These are phyloP conservation scores for Leucania comma DNA, from an alignment of 2,888 invertebrate species.

Conservation along the genomic window DNA sequence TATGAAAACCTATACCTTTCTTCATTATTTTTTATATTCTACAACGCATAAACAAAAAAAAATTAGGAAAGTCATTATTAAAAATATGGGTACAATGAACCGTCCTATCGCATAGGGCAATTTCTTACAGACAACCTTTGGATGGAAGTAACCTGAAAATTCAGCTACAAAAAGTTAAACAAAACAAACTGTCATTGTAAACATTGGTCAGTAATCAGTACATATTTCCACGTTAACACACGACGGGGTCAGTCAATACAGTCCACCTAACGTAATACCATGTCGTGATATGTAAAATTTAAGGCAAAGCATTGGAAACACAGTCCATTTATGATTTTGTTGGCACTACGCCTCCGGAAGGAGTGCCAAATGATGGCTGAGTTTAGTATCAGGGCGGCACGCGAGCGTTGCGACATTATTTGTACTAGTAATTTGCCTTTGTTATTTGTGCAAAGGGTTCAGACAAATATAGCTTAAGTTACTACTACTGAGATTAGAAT, in stretches of 20 bases:
- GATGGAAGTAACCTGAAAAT: not conserved
- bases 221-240: constrained; percentile 6
- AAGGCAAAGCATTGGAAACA: constrained; percentile 64
- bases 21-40: too few species aligned
- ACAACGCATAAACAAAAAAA: too few species aligned
- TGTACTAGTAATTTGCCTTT: constrained; percentile 47
- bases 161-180: not conserved
- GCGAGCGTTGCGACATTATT: constrained; percentile 62
- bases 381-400: constrained; percentile 62
- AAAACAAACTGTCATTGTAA: not conserved
- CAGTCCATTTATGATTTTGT: constrained; percentile 64
- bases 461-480: constrained; percentile 31
- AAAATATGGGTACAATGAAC: too few species aligned
- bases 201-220: not conserved
- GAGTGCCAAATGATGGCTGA: constrained; percentile 75
- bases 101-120: too few species aligned
- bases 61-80: too few species aligned
- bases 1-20: not conserved
- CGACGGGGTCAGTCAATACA: constrained; percentile 14
- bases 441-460: constrained; percentile 51
- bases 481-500: constrained; percentile 51
- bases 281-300: constrained; percentile 67
- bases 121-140: too few species aligned
- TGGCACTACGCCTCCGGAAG: constrained; percentile 72
- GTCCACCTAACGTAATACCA: constrained; percentile 61